Base-by-base conservation (phyloP, 92 coral and sea anemone species). In the Bergia puertoricense region DNA sequence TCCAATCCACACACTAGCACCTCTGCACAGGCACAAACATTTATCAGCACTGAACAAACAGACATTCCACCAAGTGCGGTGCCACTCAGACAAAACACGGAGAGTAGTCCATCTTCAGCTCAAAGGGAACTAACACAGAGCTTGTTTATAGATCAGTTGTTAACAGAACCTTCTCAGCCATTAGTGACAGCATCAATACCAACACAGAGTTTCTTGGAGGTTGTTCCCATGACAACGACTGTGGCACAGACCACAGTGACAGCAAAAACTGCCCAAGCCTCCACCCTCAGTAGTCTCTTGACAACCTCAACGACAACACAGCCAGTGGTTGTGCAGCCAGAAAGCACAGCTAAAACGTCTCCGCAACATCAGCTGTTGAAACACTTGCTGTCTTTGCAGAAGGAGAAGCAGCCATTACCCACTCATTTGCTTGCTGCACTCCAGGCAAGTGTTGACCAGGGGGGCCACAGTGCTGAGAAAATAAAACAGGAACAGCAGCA, bases 361-460 rank as follows among this genome's bases (percentile, higher is more conserved):
- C 67, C 37, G 3, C 87, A 84, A 74, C 87, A 84, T 22, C 87
- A 84, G 43, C 48, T 84, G 62, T 16, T 84, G 45, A 84, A 84
- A 69, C 87, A 84, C 66, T 73, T 84, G 77, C 23, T 84, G 23
- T 13, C 87, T 1, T 71, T 84, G 79, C 87, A 84, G 41, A 84
- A 84, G 87, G 81, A 86, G 2, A 82, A 86, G 73, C 90, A 86
- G 79, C 81, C 89, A 13, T n/a, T 86, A 56, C 81, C 89, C 23
- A 86, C 81, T n/a, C 82, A 75, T n/a, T 41, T 75, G 38, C 83
- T 77, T 74, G 89, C 81, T 0, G 89, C 89, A 76, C 71, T 75
- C 18, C 89, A 86, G 76, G 89, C 76, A 20, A 77, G 83, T 57
- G 83, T 86, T 6, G 81, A 75, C 15, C 81, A 86, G 59, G 77